Evolutionary conservation across 1,140 invertebrate species (phyloP).

Genomic region (Reticulitermes speratus): DNA sequence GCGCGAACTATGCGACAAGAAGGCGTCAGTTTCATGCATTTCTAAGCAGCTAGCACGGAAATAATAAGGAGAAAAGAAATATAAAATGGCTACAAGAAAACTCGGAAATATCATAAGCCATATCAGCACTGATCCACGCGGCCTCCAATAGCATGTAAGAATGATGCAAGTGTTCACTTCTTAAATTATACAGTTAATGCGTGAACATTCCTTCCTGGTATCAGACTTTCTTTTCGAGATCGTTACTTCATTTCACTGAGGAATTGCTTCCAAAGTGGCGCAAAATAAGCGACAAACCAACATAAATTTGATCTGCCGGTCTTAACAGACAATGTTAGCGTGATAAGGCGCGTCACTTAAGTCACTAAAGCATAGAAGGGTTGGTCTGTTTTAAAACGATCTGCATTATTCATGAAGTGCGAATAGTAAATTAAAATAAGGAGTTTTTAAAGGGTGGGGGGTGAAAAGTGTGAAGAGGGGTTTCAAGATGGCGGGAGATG

Average conservation of each 20-base stretch:
- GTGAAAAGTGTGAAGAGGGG: slow-evolving; percentile 3
- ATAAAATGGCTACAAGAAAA: background rate
- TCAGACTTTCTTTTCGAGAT: background rate
- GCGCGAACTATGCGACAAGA: background rate
- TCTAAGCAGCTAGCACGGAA: background rate
- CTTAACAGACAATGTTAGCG: background rate
- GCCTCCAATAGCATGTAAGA: background rate
- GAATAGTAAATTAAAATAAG: slow-evolving; percentile 20
- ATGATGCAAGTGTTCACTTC: background rate
- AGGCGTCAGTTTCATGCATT: slow-evolving; percentile 6
- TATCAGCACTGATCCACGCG: slow-evolving; percentile 2
- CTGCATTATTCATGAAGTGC: slow-evolving; percentile 15
- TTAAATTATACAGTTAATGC: background rate
- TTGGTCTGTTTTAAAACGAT: slow-evolving; percentile 2
- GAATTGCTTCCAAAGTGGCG: background rate
- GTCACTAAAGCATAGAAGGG: background rate
- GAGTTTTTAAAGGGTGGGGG: background rate
- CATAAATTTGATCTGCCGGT: background rate
- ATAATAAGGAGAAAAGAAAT: slow-evolving; percentile 4
- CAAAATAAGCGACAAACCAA: background rate
- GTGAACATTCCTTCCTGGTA: background rate
- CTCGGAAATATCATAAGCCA: slow-evolving; percentile 2
- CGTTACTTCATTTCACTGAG: background rate
- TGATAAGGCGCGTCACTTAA: background rate
- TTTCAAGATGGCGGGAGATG: slow-evolving; percentile 13